Base-by-base conservation (phyloP, 2,797 vertebrate species). In the Otolemur crassicaudatus region DNA sequence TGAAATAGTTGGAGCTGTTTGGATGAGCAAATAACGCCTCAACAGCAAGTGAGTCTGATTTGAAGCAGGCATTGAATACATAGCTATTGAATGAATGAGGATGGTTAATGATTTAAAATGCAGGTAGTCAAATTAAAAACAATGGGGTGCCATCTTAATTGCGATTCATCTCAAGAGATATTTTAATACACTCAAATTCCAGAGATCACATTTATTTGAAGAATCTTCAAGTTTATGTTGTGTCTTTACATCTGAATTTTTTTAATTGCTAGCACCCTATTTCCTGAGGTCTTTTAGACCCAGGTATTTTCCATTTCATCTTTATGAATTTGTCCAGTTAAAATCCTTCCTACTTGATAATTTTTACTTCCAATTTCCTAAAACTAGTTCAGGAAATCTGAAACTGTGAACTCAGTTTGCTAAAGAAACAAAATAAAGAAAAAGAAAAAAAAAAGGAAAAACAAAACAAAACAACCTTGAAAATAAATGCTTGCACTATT, bases 321-420 rank as follows among this genome's bases (percentile, higher is more conserved):
- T 75, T 75, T 17, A 23, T 70, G 46, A 63, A 70, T 84, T 81
- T 63, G 40, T 69, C 20, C 27, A 53, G 49, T 61, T 75, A 56
- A 81, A 87, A 69, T 9, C 5, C 10, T 90, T 69, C 25, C 20
- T 75, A 11, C 87, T 91, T 76, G 61, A 76, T 72, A 70, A 63
- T n/a, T 88, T 88, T 91, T 76, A 34, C 22, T 89, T 90, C 17
- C 89, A 29, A 77, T 5, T 76, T 91, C 20, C 70, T 60, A 77
- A 91, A 81, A 87, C 22, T 69, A 69, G 40, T 70, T 84, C 17
- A 76, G 43, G 43, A 81, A 88, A 91, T 17, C 27, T 84, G 60
- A 84, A 96, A 80, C 19, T 37, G 31, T 83, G 20, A 75, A 84
- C 12, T 83, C 46, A 75, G 22, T 56, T 70, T 82, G 31, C 79